Base-by-base conservation (phyloP, 2,888 invertebrate genomes). In the Spodoptera exigua region DNA sequence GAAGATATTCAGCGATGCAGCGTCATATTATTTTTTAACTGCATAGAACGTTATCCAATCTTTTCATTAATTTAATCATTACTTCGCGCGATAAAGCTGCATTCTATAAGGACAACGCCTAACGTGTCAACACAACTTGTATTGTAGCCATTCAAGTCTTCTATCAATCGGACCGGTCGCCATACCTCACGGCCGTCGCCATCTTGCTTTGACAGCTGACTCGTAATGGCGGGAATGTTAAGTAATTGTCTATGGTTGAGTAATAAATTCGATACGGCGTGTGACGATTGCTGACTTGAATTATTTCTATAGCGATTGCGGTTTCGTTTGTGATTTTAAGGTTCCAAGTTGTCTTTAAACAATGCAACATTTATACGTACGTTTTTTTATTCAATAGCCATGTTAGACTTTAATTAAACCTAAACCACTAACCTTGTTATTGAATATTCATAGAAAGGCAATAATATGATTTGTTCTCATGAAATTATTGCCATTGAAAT, bases 181-280 rank as follows among this genome's bases (percentile, higher is more conserved):
- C 70, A 74, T 84, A 82, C 81, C 85, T 87, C 85, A 88, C 81
- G 83, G 84, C 74, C 83, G 79, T 67, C 84, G 84, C 86, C 86
- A 87, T 87, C 81, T 85, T 86, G 80, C 64, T 76, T 81, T 86
- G 86, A 85, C 86, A 86, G 84, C 82, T 83, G 82, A 84, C 83
- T 80, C 76, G 81, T 81, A 83, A 84, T 84, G 83, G 84, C 81
- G 83, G 83, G 81, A 84, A 81, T 72, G 80, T 82, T 81, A 82
- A 77, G 84, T 83, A 84, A 85, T 86, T 85, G 83, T 86, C 86
- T 84, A 83, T 82, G 85, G 81, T 86, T 85, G 84, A 83, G 84
- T 84, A 86, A 86, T 76, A 84, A 79, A 84, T 86, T 82, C 79
- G 82, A 79, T 80, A 80, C 81, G 76, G 81, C 79, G 67, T 78